phyloP scores from a whole-genome alignment of 2,113 vertebrate genomes.

The Merops nubicus region DNA sequence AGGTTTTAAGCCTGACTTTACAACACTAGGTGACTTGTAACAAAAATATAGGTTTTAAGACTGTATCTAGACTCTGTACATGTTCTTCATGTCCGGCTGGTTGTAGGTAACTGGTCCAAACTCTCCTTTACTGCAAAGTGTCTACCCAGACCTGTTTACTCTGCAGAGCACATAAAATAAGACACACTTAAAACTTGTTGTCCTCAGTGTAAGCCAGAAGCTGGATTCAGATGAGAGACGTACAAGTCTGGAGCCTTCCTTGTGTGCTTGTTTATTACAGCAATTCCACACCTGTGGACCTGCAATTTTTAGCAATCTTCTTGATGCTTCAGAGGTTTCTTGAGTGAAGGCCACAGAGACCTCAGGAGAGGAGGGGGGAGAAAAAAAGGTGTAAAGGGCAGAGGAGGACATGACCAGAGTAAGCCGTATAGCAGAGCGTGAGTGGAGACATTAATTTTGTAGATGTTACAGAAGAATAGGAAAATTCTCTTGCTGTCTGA shows the following conservation, averaged over 20 bases:
- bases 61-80: background rate
- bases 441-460: accelerated
- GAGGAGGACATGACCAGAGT: background rate
- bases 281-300: background rate
- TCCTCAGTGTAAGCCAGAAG: background rate
- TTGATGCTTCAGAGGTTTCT: background rate
- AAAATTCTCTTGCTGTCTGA: background rate
- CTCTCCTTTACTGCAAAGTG: background rate
- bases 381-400: background rate
- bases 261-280: background rate
- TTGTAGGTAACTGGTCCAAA: background rate
- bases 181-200: background rate
- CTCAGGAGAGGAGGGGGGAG: background rate
- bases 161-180: background rate
- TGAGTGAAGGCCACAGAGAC: background rate
- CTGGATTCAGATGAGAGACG: background rate
- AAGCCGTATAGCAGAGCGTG: background rate
- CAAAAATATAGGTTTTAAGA: background rate
- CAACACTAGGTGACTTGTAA: background rate
- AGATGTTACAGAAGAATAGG: background rate
- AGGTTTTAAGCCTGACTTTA: background rate
- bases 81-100: background rate
- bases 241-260: background rate
- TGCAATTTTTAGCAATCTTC: background rate
- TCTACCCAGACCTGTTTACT: background rate